A percentile compares a stretch with the other conserved stretches of the same genome.
Conservation (phyloP, 2,797 vertebrate genomes). For the Coregonus sp. region DNA sequence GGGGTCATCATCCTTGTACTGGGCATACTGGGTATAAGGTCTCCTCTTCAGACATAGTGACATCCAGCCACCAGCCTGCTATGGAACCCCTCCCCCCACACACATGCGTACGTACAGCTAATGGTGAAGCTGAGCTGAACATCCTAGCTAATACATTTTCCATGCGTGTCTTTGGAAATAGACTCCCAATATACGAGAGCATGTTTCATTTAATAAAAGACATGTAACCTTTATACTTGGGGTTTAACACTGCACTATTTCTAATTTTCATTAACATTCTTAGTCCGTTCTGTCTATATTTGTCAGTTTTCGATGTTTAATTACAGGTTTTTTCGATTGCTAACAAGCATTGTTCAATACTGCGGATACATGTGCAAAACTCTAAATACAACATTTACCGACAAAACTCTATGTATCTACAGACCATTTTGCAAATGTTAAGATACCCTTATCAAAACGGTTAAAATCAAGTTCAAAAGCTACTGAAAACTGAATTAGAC, state of each 20-base stretch:
- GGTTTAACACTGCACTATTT: conserved; percentile 55
- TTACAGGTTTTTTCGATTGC: too few species aligned
- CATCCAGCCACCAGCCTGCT: conserved; percentile 15
- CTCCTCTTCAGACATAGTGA: not conserved
- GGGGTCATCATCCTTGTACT: too few species aligned
- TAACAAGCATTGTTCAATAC: too few species aligned
- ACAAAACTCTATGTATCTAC: too few species aligned
- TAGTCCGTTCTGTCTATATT: conserved; percentile 51
- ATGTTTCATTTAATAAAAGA: conserved; percentile 56
- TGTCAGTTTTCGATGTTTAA: conserved; percentile 21
- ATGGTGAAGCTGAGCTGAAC: conserved; percentile 23
- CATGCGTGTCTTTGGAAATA: conserved; percentile 53
- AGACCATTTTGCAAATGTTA: too few species aligned
- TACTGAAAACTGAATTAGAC: too few species aligned
- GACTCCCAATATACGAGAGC: conserved; percentile 47
- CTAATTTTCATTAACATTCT: conserved; percentile 61
- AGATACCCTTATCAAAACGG: too few species aligned
- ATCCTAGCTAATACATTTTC: conserved; percentile 52
- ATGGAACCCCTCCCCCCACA: conserved; percentile 13
- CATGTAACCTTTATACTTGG: conserved; percentile 48
- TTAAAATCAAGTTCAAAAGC: too few species aligned
- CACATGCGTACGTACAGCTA: conserved; percentile 13
- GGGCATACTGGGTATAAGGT: not conserved
- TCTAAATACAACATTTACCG: too few species aligned
- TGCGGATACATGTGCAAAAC: too few species aligned